These are phyloP conservation scores for Argyra leucocephala DNA, from an alignment of 2,888 invertebrate species.

Conservation along the genomic window DNA sequence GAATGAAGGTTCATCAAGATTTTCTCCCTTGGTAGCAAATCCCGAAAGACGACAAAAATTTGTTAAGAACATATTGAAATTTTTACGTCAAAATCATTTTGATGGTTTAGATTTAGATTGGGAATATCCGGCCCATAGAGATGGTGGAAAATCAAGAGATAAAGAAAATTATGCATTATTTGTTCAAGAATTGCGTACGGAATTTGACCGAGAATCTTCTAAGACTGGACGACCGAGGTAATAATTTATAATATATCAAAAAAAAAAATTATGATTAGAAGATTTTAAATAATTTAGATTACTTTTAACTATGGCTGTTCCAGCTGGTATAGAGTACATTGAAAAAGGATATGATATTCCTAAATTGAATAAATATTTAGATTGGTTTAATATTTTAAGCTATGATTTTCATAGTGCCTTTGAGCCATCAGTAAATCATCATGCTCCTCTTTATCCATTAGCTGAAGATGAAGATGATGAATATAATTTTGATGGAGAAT, in stretches of 20 bases:
- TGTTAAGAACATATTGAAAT: slow-evolving; percentile 73
- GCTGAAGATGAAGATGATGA: slow-evolving; percentile 69
- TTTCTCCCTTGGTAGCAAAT: slow-evolving; percentile 81
- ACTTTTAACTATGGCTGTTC: slow-evolving; percentile 85
- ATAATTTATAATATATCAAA: neutral
- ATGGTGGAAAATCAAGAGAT: slow-evolving; percentile 69
- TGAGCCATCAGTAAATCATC: slow-evolving; percentile 84
- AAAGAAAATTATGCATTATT: slow-evolving; percentile 78
- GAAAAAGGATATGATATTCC: slow-evolving; percentile 88
- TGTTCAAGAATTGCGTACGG: slow-evolving; percentile 78
- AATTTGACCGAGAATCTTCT: slow-evolving; percentile 76
- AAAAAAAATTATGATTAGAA: too few relatives aligned
- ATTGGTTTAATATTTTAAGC: slow-evolving; percentile 84
- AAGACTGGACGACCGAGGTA: slow-evolving; percentile 65
- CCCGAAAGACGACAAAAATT: slow-evolving; percentile 67
- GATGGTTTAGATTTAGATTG: slow-evolving; percentile 89
- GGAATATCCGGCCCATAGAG: slow-evolving; percentile 50
- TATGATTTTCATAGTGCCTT: slow-evolving; percentile 90
- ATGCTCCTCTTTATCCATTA: slow-evolving; percentile 72
- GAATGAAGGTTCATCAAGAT: slow-evolving; percentile 82
- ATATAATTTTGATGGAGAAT: slow-evolving; percentile 76
- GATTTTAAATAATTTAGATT: slow-evolving; percentile 43
- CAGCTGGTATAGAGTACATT: slow-evolving; percentile 86
- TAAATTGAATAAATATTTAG: slow-evolving; percentile 75
- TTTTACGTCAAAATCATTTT: slow-evolving; percentile 82